These are phyloP conservation scores for Dendropsophus ebraccatus DNA, from an alignment of 2,113 vertebrate species.

Conservation along the genomic window DNA sequence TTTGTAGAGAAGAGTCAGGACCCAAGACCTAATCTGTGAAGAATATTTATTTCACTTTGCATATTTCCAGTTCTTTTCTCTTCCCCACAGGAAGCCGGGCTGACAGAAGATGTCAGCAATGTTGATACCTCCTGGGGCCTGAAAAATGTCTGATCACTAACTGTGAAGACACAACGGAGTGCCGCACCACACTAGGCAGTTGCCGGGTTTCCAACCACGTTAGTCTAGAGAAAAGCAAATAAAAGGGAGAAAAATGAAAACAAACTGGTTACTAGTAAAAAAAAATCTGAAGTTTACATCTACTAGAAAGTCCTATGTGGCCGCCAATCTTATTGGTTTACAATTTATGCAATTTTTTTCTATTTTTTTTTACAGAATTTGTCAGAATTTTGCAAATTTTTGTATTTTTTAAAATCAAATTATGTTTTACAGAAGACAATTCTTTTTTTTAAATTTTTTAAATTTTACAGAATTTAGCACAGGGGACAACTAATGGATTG, in stretches of 20 bases:
- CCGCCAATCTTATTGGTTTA: neutral
- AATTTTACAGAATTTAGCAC: too few relatives aligned
- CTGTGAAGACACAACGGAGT: neutral
- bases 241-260: neutral
- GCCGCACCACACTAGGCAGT: neutral
- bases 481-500: too few relatives aligned
- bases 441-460: too few relatives aligned
- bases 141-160: slow-evolving; percentile 18
- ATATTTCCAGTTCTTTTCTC: slow-evolving; percentile 12
- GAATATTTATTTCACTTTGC: slow-evolving; percentile 22
- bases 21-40: neutral
- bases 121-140: slow-evolving; percentile 6
- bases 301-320: neutral
- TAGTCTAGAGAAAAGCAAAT: neutral
- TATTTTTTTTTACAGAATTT: too few relatives aligned
- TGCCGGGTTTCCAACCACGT: neutral
- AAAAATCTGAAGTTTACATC: neutral
- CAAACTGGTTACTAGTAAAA: neutral
- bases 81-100: slow-evolving; percentile 19
- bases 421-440: too few relatives aligned
- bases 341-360: neutral
- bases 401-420: too few relatives aligned
- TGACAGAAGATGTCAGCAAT: slow-evolving; percentile 14
- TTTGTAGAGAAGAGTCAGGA: neutral
- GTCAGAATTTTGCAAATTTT: too few relatives aligned